Percentiles rank a stretch among this genome's conserved stretches.
phyloP scores from a whole-genome alignment of 1,140 invertebrate species.

The Augochlora pura region DNA sequence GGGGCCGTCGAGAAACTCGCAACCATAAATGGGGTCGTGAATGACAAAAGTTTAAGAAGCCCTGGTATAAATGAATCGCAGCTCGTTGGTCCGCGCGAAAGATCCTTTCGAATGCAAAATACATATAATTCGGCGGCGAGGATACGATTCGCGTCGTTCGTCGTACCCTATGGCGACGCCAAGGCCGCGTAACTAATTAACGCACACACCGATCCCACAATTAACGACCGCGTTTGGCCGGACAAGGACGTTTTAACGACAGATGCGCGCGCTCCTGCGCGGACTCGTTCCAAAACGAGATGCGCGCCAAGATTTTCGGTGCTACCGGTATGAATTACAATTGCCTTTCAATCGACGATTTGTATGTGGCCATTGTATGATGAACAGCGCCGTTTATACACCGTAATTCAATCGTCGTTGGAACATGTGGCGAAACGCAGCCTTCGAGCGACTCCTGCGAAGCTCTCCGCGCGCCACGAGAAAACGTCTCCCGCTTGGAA shows the following conservation, averaged over 20 bases:
- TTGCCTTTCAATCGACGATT: constrained; percentile 23
- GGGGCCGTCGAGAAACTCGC: too few relatives aligned
- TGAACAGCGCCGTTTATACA: background rate
- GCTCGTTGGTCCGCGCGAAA: too few relatives aligned
- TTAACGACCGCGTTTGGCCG: constrained; percentile 55
- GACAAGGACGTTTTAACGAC: constrained; percentile 56
- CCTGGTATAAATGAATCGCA: background rate
- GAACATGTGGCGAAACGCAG: background rate
- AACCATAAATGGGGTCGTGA: too few relatives aligned
- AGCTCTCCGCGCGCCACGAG: background rate
- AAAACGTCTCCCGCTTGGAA: background rate
- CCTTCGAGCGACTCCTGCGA: background rate
- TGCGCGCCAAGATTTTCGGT: constrained; percentile 8
- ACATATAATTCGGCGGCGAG: background rate
- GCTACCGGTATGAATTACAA: constrained; percentile 22
- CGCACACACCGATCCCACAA: constrained; percentile 46
- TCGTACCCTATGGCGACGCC: background rate
- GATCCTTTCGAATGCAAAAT: background rate
- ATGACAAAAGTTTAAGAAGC: too few relatives aligned
- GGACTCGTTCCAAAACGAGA: constrained; percentile 28
- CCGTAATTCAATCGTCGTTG: constrained; percentile 32
- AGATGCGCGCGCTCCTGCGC: constrained; percentile 46
- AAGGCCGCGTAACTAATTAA: constrained; percentile 52
- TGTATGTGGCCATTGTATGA: constrained; percentile 34
- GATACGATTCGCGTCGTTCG: background rate